Evolutionary conservation across 1,140 invertebrate genomes (phyloP).

Genomic region (Pseudomyrmex dendroicus): DNA sequence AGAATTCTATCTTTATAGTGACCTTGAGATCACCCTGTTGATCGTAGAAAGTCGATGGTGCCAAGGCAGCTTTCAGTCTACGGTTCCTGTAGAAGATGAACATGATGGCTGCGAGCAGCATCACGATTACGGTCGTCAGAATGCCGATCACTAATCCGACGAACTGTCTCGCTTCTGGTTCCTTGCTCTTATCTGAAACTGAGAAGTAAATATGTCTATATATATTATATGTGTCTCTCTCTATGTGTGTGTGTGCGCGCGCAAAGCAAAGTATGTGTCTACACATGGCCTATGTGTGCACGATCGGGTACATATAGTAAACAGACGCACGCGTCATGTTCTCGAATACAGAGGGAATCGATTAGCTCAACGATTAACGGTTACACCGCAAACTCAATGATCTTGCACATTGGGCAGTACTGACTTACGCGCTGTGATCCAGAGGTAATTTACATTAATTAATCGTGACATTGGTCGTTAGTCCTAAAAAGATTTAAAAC

Average conservation of each 20-base stretch:
- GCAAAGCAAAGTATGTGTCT: too few relatives aligned
- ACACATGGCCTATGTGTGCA: neutral
- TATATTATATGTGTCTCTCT: too few relatives aligned
- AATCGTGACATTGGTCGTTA: constrained; percentile 16
- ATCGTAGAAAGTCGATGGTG: constrained; percentile 79
- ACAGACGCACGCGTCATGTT: constrained; percentile 49
- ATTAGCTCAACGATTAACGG: constrained; percentile 55
- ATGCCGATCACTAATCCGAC: constrained; percentile 92
- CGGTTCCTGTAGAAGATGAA: constrained; percentile 90
- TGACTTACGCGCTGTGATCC: constrained; percentile 30
- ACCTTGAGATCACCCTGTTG: constrained; percentile 81
- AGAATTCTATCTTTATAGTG: constrained; percentile 21
- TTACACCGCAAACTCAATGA: constrained; percentile 46
- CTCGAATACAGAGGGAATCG: constrained; percentile 41
- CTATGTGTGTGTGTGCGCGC: too few relatives aligned
- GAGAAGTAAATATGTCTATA: constrained; percentile 18
- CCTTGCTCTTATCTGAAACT: constrained; percentile 83
- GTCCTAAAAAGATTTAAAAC: neutral
- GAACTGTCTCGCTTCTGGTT: constrained; percentile 86
- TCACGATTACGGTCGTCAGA: constrained; percentile 90
- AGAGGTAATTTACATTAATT: constrained; percentile 53
- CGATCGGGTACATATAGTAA: constrained; percentile 6
- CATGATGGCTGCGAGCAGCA: constrained; percentile 89
- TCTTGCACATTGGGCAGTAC: constrained; percentile 40
- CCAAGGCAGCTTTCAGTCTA: constrained; percentile 85